phyloP scores from a whole-genome alignment of 2,113 vertebrate species.

The Irena cyanogastra region DNA sequence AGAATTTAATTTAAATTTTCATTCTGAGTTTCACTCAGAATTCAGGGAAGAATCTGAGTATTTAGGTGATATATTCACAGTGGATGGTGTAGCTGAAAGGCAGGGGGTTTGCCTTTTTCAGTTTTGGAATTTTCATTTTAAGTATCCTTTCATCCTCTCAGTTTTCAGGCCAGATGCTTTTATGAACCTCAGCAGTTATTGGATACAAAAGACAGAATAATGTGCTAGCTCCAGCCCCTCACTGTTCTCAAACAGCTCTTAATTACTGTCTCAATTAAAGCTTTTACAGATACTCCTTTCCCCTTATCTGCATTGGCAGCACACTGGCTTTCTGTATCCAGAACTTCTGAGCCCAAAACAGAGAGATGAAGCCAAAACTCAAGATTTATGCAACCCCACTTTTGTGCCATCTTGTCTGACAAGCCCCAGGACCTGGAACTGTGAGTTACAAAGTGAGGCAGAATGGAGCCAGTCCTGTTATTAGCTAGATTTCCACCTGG shows the following conservation, averaged over 20 bases:
- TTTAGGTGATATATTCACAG: neutral
- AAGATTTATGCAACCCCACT: neutral
- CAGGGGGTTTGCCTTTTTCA: neutral
- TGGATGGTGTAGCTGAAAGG: neutral
- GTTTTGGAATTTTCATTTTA: neutral
- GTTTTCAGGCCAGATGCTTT: neutral
- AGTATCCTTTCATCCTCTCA: neutral
- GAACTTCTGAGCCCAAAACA: neutral
- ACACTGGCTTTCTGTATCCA: neutral
- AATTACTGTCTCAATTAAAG: conserved; percentile 18
- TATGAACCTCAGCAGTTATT: neutral
- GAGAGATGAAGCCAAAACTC: neutral
- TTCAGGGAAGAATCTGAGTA: neutral
- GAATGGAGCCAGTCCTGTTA: neutral
- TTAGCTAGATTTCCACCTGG: neutral
- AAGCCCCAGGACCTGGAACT: neutral
- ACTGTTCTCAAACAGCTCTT: neutral
- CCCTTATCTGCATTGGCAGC: neutral
- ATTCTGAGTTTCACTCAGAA: neutral
- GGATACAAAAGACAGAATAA: neutral
- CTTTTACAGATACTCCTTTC: neutral
- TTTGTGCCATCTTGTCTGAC: neutral
- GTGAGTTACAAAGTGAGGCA: neutral
- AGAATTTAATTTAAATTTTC: neutral
- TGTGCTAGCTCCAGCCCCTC: neutral